Conservation (phyloP, 92 coral and sea anemone species). For the Palythoa caribaeorum region DNA sequence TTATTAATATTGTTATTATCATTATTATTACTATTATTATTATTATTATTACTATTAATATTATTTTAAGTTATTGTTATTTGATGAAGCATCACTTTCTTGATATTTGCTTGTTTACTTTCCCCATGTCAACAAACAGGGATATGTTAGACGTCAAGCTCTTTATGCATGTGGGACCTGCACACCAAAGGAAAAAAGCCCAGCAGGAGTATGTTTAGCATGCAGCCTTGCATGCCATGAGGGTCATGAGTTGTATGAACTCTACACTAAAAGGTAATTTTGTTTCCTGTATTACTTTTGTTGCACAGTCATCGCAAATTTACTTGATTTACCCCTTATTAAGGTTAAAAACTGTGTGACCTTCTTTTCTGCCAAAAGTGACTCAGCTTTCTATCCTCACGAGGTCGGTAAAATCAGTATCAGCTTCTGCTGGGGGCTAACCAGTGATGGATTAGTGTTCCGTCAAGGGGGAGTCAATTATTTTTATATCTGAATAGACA, state of each 20-base stretch:
- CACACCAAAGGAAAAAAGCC: slow-evolving; percentile 57
- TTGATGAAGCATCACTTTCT: not conserved
- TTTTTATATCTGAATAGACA: too few species aligned
- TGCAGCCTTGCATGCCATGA: slow-evolving; percentile 94
- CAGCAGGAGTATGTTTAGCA: slow-evolving; percentile 94
- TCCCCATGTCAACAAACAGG: slow-evolving; percentile 45
- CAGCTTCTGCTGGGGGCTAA: too few species aligned
- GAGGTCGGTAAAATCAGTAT: too few species aligned
- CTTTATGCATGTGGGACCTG: slow-evolving; percentile 94
- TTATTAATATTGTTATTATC: too few species aligned
- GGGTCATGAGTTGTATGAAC: slow-evolving; percentile 93
- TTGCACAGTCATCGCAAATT: not conserved
- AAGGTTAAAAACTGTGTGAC: too few species aligned
- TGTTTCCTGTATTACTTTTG: not conserved
- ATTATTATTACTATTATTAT: too few species aligned
- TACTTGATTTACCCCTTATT: not conserved
- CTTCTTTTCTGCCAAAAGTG: too few species aligned
- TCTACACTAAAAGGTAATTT: slow-evolving; percentile 91
- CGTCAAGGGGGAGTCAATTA: too few species aligned
- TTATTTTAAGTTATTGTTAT: too few species aligned
- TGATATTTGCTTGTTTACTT: not conserved
- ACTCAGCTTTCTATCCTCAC: too few species aligned
- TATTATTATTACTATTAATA: too few species aligned
- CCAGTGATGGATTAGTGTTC: too few species aligned
- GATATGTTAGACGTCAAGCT: slow-evolving; percentile 92